Percentiles rank a stretch among this genome's conserved stretches.
Conservation (phyloP, 2,888 invertebrate species). For the Cataglyphis rosenhaueri region DNA sequence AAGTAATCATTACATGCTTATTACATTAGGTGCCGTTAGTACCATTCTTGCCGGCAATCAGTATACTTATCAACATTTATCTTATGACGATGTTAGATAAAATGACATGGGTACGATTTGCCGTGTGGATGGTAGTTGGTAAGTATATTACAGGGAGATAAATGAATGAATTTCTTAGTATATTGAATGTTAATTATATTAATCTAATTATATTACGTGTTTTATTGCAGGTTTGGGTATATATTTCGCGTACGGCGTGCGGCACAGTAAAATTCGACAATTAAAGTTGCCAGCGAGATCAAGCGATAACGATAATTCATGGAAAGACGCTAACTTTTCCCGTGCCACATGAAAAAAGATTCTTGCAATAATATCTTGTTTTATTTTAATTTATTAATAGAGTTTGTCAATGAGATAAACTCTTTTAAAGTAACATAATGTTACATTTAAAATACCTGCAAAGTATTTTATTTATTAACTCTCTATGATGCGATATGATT, state of each 20-base stretch:
- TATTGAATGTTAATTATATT: background rate
- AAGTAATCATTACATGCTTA: background rate
- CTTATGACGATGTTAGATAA: constrained; percentile 93
- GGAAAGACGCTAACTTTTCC: background rate
- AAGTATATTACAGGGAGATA: constrained; percentile 79
- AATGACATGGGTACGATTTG: constrained; percentile 94
- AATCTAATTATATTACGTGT: background rate
- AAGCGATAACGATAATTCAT: background rate
- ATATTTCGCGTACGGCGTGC: constrained; percentile 34
- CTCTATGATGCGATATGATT: background rate
- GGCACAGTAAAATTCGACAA: constrained; percentile 31
- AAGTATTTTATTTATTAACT: background rate
- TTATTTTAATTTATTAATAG: background rate
- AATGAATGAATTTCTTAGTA: background rate
- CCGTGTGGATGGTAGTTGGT: constrained; percentile 93
- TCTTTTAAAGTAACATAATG: background rate
- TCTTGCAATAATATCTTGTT: background rate
- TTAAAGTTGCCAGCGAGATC: background rate
- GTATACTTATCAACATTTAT: constrained; percentile 93
- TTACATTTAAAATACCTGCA: background rate
- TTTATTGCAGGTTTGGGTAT: constrained; percentile 24
- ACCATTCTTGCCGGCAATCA: constrained; percentile 92
- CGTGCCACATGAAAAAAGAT: background rate
- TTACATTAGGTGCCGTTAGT: constrained; percentile 91
- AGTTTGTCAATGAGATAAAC: background rate